Base-by-base conservation (phyloP, 2,113 vertebrate species). In the Cebidichthys violaceus region DNA sequence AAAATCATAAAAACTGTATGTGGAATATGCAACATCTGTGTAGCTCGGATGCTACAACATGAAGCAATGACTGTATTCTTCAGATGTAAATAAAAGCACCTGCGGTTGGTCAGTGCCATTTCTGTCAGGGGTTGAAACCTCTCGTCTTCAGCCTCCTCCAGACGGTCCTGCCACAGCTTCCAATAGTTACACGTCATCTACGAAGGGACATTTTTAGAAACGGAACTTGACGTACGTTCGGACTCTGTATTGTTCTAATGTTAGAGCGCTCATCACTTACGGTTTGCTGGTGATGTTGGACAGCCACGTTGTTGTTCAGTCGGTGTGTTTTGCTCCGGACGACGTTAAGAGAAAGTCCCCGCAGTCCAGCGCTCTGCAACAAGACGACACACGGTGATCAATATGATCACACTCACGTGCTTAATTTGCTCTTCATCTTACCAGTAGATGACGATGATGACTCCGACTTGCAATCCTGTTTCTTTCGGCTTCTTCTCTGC, bases 71-170 rank as follows among this genome's bases (percentile, higher is more conserved):
- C 29, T 43, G 39, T 10, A 47, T 29, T 27, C 8, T 33, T 27
- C 33, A 11, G 20, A 20, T 22, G 17, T 15, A 59, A 78, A 61
- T 37, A 54, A 86, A 61, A 77, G 39, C n/a, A 98, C 98, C 96
- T 96, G 72, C 95, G 94, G 71, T 66, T 94, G 8, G 39, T 84
- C 52, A 24, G 37, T 75, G 96, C 96, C 37, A 87, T 64, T 20
- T 61, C 54, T 17, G 84, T 90, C 14, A 93, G 87, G 2, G 92
- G 71, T 9, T 90, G 91, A 64, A 95, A 92, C 29, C 81, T 72
- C 18, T 81, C 60, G 13, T 98, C 96, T 78, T 98, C 96, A 62
- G 90, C 92, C 85, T 96, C 93, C 79, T 99, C 97, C 31, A 95
- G 57, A 37, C 24, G 55, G 41, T 77, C 85, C 66, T 94, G 94